These are phyloP conservation scores for Lycorma delicatula DNA, from an alignment of 1,140 invertebrate species.

Conservation along the genomic window DNA sequence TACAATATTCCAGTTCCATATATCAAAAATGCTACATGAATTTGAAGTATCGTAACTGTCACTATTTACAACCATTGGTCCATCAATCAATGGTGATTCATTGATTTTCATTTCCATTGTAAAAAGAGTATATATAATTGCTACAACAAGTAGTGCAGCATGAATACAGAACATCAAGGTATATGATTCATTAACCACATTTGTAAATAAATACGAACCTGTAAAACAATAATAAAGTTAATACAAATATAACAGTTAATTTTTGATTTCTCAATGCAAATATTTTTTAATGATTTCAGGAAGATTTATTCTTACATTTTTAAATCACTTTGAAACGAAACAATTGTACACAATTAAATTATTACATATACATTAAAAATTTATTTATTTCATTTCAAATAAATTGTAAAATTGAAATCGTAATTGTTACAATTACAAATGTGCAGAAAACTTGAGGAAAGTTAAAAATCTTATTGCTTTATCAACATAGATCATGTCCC, in stretches of 20 bases:
- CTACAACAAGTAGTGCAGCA: constrained; percentile 44
- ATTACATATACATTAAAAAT: too few relatives aligned
- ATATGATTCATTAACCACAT: constrained; percentile 49
- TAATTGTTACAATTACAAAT: too few relatives aligned
- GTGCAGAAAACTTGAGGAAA: too few relatives aligned
- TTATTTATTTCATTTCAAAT: too few relatives aligned
- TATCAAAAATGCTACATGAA: background rate
- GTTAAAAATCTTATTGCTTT: too few relatives aligned
- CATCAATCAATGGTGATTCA: constrained; percentile 23
- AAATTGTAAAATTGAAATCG: too few relatives aligned
- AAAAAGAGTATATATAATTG: constrained; percentile 52
- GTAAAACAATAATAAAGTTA: constrained; percentile 22
- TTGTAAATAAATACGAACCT: constrained; percentile 48
- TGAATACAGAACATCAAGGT: constrained; percentile 62
- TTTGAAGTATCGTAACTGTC: background rate
- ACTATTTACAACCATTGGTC: background rate
- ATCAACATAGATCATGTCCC: too few relatives aligned
- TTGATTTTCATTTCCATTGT: constrained; percentile 56
- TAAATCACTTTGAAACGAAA: too few relatives aligned
- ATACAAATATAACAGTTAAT: background rate
- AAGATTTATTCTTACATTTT: too few relatives aligned
- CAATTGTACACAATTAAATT: too few relatives aligned
- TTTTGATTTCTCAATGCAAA: too few relatives aligned
- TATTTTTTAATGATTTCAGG: too few relatives aligned
- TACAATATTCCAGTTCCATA: constrained; percentile 40